Evolutionary conservation across 2,113 vertebrate species (phyloP), one percentile per base, ranked within the genome.

Genomic region (Hemibagrus wyckioides): DNA sequence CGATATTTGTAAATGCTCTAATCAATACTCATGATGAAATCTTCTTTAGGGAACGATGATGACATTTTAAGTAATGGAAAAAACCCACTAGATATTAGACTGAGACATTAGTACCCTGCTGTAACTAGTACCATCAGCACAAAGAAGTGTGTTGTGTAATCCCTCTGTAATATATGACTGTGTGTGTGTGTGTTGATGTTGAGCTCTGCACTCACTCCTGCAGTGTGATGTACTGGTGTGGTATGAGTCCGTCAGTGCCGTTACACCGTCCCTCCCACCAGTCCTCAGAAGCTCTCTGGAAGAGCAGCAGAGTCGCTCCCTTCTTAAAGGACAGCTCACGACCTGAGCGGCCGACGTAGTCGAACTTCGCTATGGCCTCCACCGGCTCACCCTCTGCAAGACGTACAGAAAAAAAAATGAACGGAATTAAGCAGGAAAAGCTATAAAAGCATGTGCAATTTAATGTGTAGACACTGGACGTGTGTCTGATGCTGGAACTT

Each of bases 231-330:
- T 99, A 99, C 94, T 99, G 98, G 92, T 99, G 98, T 30, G 98
- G 98, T 75, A 99, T 97, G 41, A 99, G 96, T 88, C 98, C 98
- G 15, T 95, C 97, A 17, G 94, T 94, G 25, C 98, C 98, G 0
- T 98, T 99, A 93, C 95, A 96, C 10, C 97, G 95, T 80, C 98
- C 98, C 96, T 99, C 98, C 98, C 98, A 99, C 98, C 98, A 99
- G 95, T 99, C 98, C 90, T 99, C 97, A 6, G 98, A 99, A 0
- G 98, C 98, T 0, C 98, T 96, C 92, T 98, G 98, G 86, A 97
- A 98, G 33, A 99, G 96, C 90, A 97, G 97, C 90, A 99, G 93
- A 1, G 97, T 96, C 36, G 97, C 96, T 3, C 98, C 98, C 93
- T 99, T 99, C 95, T 98, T 99, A 92, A 99, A 99, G 90, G 97